Evolutionary conservation across 2,113 vertebrate genomes (phyloP).

Genomic region (Paralichthys olivaceus): DNA sequence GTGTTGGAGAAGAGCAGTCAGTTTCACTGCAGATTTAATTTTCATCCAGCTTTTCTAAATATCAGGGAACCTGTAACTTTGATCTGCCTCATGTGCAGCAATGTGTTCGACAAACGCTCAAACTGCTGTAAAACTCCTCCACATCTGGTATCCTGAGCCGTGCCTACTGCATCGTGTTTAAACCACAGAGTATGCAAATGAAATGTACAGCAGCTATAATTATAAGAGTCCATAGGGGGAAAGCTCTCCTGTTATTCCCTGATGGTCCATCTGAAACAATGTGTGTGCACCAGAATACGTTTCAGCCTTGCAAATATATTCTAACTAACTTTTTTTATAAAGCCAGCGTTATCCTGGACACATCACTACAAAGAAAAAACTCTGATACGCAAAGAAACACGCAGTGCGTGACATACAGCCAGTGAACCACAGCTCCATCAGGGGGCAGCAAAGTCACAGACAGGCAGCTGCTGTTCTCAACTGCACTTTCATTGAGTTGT

Average conservation of each 20-base stretch:
- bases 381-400: not conserved
- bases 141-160: slow-evolving; percentile 27
- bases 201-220: slow-evolving; percentile 14
- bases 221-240: not conserved
- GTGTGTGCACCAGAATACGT: not conserved
- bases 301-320: not conserved
- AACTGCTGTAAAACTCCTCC: slow-evolving; percentile 30
- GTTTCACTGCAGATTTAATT: not conserved
- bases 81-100: slow-evolving; percentile 32
- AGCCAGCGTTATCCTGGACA: not conserved
- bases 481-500: slow-evolving; percentile 21
- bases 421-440: slow-evolving; percentile 42
- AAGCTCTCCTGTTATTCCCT: not conserved
- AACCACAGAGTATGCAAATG: slow-evolving; percentile 36
- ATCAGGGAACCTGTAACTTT: not conserved
- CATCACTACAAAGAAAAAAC: not conserved
- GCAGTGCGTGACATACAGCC: not conserved
- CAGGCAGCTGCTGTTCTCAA: slow-evolving; percentile 23
- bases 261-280: not conserved
- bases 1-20: not conserved
- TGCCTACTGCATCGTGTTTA: slow-evolving; percentile 18
- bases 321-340: not conserved
- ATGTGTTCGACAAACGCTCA: slow-evolving; percentile 26
- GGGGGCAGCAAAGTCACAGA: slow-evolving; percentile 72
- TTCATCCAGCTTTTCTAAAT: not conserved